Percentiles rank a stretch among this genome's conserved stretches.
These are phyloP conservation scores for Thalassophryne amazonica DNA, from an alignment of 2,797 vertebrate genomes.

Conservation along the genomic window DNA sequence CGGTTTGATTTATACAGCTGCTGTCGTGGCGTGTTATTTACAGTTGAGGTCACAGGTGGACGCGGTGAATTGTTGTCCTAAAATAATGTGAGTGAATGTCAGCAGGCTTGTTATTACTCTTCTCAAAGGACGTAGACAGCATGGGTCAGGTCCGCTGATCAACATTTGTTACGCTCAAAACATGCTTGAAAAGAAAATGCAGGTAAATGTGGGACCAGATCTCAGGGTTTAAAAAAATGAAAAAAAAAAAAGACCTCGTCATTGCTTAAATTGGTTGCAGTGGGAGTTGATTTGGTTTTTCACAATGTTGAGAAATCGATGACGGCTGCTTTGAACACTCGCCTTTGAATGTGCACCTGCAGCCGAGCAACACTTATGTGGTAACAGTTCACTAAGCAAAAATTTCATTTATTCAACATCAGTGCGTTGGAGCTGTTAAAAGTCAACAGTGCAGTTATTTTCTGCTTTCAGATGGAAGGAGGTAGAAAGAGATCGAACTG, in stretches of 20 bases:
- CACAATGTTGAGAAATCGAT: conserved; percentile 21
- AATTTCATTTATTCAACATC: conserved; percentile 4
- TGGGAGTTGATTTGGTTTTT: conserved; percentile 8
- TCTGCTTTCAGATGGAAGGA: background rate
- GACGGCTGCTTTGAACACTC: conserved; percentile 1
- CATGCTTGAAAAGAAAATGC: background rate
- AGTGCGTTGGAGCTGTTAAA: background rate
- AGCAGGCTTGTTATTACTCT: conserved; percentile 56
- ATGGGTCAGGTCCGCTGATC: conserved; percentile 41
- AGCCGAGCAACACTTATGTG: conserved; percentile 16
- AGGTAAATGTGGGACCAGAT: conserved; percentile 8
- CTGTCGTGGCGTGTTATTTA: conserved; percentile 50
- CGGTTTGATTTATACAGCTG: conserved; percentile 55
- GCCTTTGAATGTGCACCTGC: conserved; percentile 5
- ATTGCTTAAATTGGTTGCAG: conserved; percentile 1
- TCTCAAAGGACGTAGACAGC: conserved; percentile 61
- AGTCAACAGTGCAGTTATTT: conserved; percentile 8
- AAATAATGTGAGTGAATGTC: conserved; percentile 77
- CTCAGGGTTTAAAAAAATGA: background rate
- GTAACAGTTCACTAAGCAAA: conserved; percentile 12
- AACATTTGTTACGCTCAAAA: conserved; percentile 45
- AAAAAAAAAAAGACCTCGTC: background rate
- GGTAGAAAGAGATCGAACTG: conserved; percentile 1
- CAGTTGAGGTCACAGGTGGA: conserved; percentile 72
- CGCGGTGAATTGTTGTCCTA: conserved; percentile 61